These are phyloP conservation scores for Chromoteleia sp. DNA, from an alignment of 2,888 invertebrate genomes.

Conservation along the genomic window DNA sequence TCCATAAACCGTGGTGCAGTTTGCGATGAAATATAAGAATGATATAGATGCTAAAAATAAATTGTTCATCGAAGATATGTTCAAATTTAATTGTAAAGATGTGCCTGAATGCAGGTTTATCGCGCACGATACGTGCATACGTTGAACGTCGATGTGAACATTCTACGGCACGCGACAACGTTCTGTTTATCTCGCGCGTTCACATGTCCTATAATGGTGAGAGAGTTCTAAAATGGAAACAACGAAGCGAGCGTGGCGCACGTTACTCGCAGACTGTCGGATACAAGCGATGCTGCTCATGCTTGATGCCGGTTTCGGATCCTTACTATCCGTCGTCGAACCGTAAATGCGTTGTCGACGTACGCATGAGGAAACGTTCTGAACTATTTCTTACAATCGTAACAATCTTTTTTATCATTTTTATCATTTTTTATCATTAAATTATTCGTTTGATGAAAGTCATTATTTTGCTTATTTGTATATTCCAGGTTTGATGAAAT, in stretches of 20 bases:
- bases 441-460: too few species aligned
- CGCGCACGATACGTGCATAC: conserved; percentile 37
- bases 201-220: conserved; percentile 60
- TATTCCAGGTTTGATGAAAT: too few species aligned
- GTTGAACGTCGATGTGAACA: conserved; percentile 47
- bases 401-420: too few species aligned
- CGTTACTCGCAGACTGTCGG: conserved; percentile 78
- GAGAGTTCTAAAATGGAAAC: conserved; percentile 62
- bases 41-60: conserved; percentile 34
- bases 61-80: conserved; percentile 2
- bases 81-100: conserved; percentile 7
- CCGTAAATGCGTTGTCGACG: conserved; percentile 58
- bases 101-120: conserved; percentile 22
- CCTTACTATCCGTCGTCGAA: conserved; percentile 56
- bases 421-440: too few species aligned
- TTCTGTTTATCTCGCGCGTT: conserved; percentile 61
- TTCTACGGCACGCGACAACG: conserved; percentile 59
- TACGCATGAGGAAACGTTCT: conserved; percentile 32
- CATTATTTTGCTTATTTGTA: too few species aligned
- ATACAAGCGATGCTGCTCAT: conserved; percentile 49
- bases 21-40: conserved; percentile 6
- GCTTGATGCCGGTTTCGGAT: conserved; percentile 59
- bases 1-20: conserved; percentile 5
- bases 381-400: conserved; percentile 8
- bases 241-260: conserved; percentile 78